phyloP scores from a whole-genome alignment of 2,888 invertebrate genomes.

The Isoperla grammatica region DNA sequence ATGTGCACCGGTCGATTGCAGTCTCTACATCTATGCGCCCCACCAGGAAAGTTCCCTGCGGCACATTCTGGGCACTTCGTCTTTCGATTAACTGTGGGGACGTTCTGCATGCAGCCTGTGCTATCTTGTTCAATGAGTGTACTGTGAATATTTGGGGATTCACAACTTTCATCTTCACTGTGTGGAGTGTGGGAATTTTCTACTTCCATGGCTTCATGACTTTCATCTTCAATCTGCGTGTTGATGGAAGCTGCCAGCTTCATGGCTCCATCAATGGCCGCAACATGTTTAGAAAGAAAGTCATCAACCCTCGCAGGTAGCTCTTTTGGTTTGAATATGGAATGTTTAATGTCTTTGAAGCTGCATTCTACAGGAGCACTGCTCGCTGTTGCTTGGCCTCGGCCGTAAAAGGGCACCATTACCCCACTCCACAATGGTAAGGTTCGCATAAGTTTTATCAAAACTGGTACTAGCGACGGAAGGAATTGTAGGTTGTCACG shows the following conservation, averaged over 20 bases:
- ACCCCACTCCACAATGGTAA: constrained; percentile 9
- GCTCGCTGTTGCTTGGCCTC: constrained; percentile 16
- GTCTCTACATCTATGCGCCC: neutral
- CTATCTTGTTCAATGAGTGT: neutral
- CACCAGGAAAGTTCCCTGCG: neutral
- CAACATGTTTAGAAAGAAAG: constrained; percentile 24
- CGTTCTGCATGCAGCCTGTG: neutral
- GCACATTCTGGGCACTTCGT: neutral
- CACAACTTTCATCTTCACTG: neutral
- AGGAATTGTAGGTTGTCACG: constrained; percentile 28
- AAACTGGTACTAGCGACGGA: constrained; percentile 22
- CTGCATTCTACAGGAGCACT: constrained; percentile 29
- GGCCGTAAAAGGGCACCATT: constrained; percentile 21
- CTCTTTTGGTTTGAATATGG: constrained; percentile 21
- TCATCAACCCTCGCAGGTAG: constrained; percentile 28
- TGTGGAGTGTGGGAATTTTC: neutral
- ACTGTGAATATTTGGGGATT: no score
- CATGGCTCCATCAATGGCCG: constrained; percentile 26
- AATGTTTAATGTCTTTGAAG: constrained; percentile 28
- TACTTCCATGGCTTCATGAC: neutral
- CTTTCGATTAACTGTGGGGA: neutral
- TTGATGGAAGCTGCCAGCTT: constrained; percentile 20
- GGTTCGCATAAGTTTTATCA: constrained; percentile 5
- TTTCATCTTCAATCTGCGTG: neutral
- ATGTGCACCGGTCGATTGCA: neutral